Evolutionary conservation across 2,888 invertebrate genomes (phyloP), one percentile per base, ranked within the genome.

Genomic region (Noctua fimbriata): DNA sequence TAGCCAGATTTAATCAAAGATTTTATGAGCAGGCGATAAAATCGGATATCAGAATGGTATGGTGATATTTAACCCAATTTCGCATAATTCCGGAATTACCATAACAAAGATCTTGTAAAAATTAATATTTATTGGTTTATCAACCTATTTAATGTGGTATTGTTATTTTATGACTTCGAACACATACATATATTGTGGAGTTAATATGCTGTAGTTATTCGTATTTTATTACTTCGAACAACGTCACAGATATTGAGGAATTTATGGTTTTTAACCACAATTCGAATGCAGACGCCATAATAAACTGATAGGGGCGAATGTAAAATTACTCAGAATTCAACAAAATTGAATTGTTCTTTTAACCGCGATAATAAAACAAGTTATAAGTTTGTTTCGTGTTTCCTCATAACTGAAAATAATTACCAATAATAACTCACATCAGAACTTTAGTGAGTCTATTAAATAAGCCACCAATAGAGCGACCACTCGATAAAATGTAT

Each of bases 21-120:
- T 73, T 85, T 84, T 84, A 85, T 47, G 85, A 63, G 21, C 55
- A 24, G 36, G 14, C 69, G 12, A 72, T 84, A 87, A 85, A 87
- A 74, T 80, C 44, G n/a, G 58, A 12, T 67, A 74, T 67, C 55
- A 52, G 58, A 60, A 85, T 60, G 36, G 63, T n/a, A n/a, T n/a
- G n/a, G 67, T 63, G 63, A 79, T 83, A 86, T 82, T 85, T 65
- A 75, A 79, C 73, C 84, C 73, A 71, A 67, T 85, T 78, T 70
- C 60, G 52, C 47, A 75, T 66, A 67, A 66, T 69, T 65, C 65
- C 67, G 24, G 36, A 32, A 73, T 82, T 63, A 58, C 32, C 36
- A 49, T 77, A 73, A 47, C n/a, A 72, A 28, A 52, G 41, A 41
- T 72, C 16, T 44, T 69, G 32, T 63, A 63, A 65, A 36, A 3